Base-by-base conservation (phyloP, 92 coral and sea anemone genomes). In the Porites divaricata region DNA sequence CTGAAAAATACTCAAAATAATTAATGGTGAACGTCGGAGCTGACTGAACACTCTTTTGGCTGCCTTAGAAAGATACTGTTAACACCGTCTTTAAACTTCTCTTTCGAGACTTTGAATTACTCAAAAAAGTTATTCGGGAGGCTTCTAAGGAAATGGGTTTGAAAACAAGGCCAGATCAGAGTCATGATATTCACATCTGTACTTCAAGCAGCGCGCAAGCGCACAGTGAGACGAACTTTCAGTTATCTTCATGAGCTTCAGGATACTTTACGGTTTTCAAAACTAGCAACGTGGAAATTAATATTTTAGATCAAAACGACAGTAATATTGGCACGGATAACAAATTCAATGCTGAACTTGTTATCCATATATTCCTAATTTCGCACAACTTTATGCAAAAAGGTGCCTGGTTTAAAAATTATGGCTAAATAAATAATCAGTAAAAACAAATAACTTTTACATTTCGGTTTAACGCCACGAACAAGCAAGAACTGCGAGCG, bases 361-460 rank as follows among this genome's bases (percentile, higher is more conserved):
- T 35, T 35, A 35, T 35, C 45, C 45, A 35, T 35, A 35, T 35
- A 35, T 2, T 35, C 45, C 4, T 35, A 24, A 17, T 45, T 17
- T n/a, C 19, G 59, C 14, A 68, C 23, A 81, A 59, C 79, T 22
- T 48, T 45, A 59, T 50, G 78, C 25, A 48, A 63, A 72, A 63
- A 64, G 50, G 53, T 63, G 57, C 79, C 63, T 82, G 79, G 86
- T 49, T 82, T 72, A 73, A 82, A 82, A 82, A 72, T 72, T 72
- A 72, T 82, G 79, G 86, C 79, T 72, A 82, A 82, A 82, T 64
- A 82, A 82, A 82, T 62, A 82, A 35, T 35, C 45, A 35, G 63
- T 51, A 21, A 82, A 82, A 82, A 82, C 79, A 82, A 82, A 82
- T 79, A 82, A 72, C 72, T 72, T 69, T 72, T 67, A 72, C 52